Evolutionary conservation across 1,140 invertebrate species (phyloP), one percentile per base, ranked within the genome.

Genomic region (Eupristina koningsbergeri): DNA sequence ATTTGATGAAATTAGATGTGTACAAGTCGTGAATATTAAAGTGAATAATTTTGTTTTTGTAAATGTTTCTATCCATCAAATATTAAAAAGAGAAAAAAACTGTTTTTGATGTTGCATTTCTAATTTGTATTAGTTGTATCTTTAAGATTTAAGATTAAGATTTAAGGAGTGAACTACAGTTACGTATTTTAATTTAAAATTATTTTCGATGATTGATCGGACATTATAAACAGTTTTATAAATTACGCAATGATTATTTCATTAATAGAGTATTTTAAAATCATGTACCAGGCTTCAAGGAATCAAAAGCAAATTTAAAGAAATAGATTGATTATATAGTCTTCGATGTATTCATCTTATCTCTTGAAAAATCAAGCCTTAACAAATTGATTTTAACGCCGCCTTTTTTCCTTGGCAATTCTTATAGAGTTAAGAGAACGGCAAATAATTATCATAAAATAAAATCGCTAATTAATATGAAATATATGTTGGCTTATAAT

Each of bases 361-460:
- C 50, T 41, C 22, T 1, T 26, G 29, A 11, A 26, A 63, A 78
- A 73, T 61, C 79, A 5, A 50, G 41, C 36, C 31, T 73, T 29
- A 73, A 73, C 47, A 81, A 81, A 81, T 81, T 73, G 50, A 58
- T 61, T 36, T 15, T 81, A 73, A 73, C 67, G 41, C 47, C 50
- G 34, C 7, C 53, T 58, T 39, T 81, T 53, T 19, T 29, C 36
- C 73, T 63, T 75, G 1, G n/a, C 31, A 78, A 22, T 41, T 78
- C 58, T 64, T 64, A 80, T 64, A 34, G 22, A 71, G 22, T 45
- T 34, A 39, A 2, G 36, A 29, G 8, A n/a, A 3, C 15, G 26
- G n/a, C 13, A 41, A 45, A 36, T 29, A 53, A 36, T 19, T 50
- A 36, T 34, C 39, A 11, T 36, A 19, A 73, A 78, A 78, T 58